Evolutionary conservation across 2,113 vertebrate genomes (phyloP).

Genomic region (Pandion haliaetus): DNA sequence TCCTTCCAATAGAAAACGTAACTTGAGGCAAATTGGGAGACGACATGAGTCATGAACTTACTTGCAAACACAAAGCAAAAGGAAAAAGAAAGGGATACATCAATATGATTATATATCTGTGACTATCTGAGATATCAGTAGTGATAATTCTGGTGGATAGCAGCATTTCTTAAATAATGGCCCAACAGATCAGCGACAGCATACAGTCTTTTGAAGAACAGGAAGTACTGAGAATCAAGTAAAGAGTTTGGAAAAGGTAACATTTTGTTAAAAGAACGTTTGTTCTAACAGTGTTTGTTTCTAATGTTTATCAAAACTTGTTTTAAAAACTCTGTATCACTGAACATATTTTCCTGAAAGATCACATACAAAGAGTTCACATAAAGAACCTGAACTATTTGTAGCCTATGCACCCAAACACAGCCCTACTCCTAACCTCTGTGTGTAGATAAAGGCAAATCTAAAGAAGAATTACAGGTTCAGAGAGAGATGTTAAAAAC

Average conservation of each 20-base stretch:
- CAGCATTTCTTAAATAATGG: not conserved
- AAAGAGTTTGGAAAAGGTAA: not conserved
- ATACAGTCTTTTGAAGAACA: not conserved
- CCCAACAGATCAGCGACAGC: not conserved
- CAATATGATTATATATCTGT: not conserved
- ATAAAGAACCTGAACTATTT: not conserved
- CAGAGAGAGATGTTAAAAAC: not conserved
- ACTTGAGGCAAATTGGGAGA: slow-evolving; percentile 95
- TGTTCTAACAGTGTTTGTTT: not conserved
- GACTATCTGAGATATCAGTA: not conserved
- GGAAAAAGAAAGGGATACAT: not conserved
- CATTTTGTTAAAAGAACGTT: not conserved
- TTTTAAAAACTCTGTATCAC: not conserved
- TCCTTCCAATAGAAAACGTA: slow-evolving; percentile 97
- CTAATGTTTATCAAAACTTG: not conserved
- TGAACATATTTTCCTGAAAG: not conserved
- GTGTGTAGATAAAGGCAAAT: not conserved
- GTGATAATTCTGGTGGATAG: not conserved
- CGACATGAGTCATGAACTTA: slow-evolving; percentile 96
- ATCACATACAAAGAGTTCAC: not conserved
- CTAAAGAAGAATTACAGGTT: not conserved
- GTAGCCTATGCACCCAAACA: not conserved
- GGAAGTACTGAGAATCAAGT: not conserved
- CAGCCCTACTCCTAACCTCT: not conserved
- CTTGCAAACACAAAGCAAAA: slow-evolving; percentile 72